These are phyloP conservation scores for Rhinichthys klamathensis DNA, from an alignment of 2,113 vertebrate genomes.

Conservation along the genomic window DNA sequence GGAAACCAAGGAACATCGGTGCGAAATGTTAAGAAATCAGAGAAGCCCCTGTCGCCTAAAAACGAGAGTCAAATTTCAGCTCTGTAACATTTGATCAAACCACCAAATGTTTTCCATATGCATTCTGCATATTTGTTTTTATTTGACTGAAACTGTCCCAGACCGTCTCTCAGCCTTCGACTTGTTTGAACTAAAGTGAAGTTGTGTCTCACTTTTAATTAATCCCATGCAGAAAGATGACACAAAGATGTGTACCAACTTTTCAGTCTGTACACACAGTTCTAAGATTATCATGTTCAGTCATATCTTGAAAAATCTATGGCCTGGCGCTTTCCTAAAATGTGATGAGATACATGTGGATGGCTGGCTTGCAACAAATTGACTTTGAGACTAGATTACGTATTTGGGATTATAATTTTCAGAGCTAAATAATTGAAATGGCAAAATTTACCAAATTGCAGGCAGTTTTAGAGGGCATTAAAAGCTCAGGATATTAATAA, in stretches of 20 bases:
- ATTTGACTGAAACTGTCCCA: conserved; percentile 34
- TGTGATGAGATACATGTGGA: neutral
- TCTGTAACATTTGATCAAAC: conserved; percentile 32
- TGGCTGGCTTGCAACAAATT: neutral
- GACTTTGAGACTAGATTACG: conserved; percentile 14
- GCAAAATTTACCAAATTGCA: conserved; percentile 1
- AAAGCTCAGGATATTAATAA: conserved; percentile 36
- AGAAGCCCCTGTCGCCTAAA: neutral
- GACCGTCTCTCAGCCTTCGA: conserved; percentile 12
- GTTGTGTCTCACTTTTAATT: conserved; percentile 29
- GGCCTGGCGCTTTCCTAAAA: neutral
- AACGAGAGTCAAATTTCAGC: neutral
- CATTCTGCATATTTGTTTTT: conserved; percentile 34
- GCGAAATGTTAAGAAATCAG: neutral
- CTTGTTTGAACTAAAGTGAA: conserved; percentile 22
- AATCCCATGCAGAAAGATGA: conserved; percentile 29
- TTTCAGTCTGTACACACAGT: neutral
- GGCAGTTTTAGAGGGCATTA: conserved; percentile 11
- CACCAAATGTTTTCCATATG: conserved; percentile 39
- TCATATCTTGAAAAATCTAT: neutral
- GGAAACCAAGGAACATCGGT: neutral
- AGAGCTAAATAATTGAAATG: conserved; percentile 17
- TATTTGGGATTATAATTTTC: conserved; percentile 31
- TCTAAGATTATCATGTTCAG: neutral
- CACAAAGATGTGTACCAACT: conserved; percentile 2